Base-by-base conservation (phyloP, 1,140 invertebrate species). In the Caenorhabditis latens region DNA sequence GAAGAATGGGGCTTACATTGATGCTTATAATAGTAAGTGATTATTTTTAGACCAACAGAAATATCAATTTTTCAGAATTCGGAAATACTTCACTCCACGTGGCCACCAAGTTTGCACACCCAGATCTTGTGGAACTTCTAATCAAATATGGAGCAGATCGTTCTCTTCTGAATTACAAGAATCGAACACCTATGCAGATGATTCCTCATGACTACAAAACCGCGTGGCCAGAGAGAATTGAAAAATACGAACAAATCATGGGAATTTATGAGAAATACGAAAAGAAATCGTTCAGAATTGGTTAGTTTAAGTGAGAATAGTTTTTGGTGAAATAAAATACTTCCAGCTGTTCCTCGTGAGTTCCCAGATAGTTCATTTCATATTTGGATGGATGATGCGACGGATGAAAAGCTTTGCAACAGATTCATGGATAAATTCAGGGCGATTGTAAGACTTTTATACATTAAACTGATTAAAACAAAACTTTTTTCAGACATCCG, bases 1-100 rank as follows among this genome's bases (percentile, higher is more conserved):
- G 46, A 79, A 79, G 46, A 50, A 32, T 5, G 71, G 71, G 50
- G 71, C 71, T 0, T 79, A 50, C 46, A 50, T 79, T 4, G 16
- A 50, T 50, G 71, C 46, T 4, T 79, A 50, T 50, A 79, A 79
- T 24, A 79, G 71, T 79, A 50, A 53, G 71, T 2, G 11, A 14
- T 61, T 61, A 24, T 61, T 61, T 61, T 61, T 53, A 14, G 50
- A 32, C 32, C 32, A 32, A 8, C 50, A 53, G 9, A 14, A 3
- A 14, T 53, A 9, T 8, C 9, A 4, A 13, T 40, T 21, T 79
- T 50, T 50, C 46, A 79, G 71, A 50, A n/a, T 79, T 32, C 21
- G 71, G 71, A 24, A 79, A 79, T 46, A 79, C 71, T 2, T 16
- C 71, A 24, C 46, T 79, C 4, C 71, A 79, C n/a, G n/a, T 79